phyloP scores from a whole-genome alignment of 1,140 invertebrate genomes.

The Drosophila aff. region DNA sequence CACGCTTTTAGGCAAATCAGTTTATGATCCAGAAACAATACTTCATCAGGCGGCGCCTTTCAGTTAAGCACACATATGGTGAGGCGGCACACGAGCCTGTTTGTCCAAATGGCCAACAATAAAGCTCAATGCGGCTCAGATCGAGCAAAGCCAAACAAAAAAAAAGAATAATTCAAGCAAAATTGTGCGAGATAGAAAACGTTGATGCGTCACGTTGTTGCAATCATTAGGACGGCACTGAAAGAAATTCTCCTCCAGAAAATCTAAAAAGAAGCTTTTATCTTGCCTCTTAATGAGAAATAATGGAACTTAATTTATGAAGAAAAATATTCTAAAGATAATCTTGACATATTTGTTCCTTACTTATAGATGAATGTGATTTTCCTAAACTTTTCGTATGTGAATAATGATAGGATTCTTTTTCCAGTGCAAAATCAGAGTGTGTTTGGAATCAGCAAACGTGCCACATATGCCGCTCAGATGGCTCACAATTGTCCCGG shows the following conservation, averaged over 20 bases:
- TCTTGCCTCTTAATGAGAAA: not conserved
- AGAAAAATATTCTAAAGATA: not conserved
- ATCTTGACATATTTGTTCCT: not conserved
- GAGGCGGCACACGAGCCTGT: constrained; percentile 43
- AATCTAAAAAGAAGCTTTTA: too few relatives aligned
- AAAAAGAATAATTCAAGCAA: constrained; percentile 28
- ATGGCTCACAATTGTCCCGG: constrained; percentile 67
- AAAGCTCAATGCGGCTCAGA: constrained; percentile 55
- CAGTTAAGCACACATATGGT: constrained; percentile 28
- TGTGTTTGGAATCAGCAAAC: constrained; percentile 66
- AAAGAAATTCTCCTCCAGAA: not conserved
- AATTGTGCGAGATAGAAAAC: constrained; percentile 27
- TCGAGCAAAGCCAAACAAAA: constrained; percentile 8
- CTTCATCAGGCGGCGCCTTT: constrained; percentile 72
- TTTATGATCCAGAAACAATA: constrained; percentile 81
- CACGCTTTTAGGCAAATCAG: constrained; percentile 76
- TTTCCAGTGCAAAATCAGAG: constrained; percentile 12
- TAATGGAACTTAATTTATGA: too few relatives aligned
- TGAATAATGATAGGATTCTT: too few relatives aligned
- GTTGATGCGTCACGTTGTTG: constrained; percentile 69
- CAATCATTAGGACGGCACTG: constrained; percentile 64
- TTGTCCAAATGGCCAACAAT: constrained; percentile 60
- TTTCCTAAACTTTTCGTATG: not conserved
- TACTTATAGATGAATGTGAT: too few relatives aligned
- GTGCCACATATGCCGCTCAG: constrained; percentile 49